phyloP scores from a whole-genome alignment of 2,888 invertebrate species.

The Drosophila diplacantha region DNA sequence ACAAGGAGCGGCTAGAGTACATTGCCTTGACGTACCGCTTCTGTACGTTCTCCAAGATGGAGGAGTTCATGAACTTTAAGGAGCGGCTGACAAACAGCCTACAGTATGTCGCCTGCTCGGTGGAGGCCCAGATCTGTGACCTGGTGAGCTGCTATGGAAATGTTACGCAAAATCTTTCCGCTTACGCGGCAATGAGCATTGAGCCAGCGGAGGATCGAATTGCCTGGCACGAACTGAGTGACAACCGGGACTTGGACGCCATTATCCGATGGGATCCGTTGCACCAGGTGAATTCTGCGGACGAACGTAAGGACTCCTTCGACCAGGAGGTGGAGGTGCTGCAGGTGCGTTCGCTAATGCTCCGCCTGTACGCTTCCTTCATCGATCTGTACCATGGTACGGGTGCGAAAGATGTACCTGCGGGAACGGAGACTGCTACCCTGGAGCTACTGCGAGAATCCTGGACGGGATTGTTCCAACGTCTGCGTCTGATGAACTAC shows the following conservation, averaged over 20 bases:
- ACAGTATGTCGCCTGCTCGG: slow-evolving; percentile 84
- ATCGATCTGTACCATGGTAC: slow-evolving; percentile 74
- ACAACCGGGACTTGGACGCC: slow-evolving; percentile 88
- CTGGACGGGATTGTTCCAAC: slow-evolving; percentile 75
- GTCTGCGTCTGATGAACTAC: slow-evolving; percentile 73
- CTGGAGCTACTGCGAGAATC: slow-evolving; percentile 71
- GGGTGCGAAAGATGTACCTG: slow-evolving; percentile 30
- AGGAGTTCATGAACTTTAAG: slow-evolving; percentile 92
- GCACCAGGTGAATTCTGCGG: slow-evolving; percentile 68
- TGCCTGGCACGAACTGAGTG: slow-evolving; percentile 81
- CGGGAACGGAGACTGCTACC: slow-evolving; percentile 59
- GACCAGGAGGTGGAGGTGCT: slow-evolving; percentile 76
- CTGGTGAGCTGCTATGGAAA: slow-evolving; percentile 79
- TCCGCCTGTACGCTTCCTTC: slow-evolving; percentile 75
- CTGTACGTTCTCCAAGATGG: slow-evolving; percentile 94
- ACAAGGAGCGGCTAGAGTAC: slow-evolving; percentile 94
- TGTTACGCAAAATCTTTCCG: slow-evolving; percentile 78
- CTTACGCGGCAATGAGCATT: slow-evolving; percentile 81
- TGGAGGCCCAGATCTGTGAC: slow-evolving; percentile 85
- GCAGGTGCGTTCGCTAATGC: slow-evolving; percentile 73
- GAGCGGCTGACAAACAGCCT: slow-evolving; percentile 89
- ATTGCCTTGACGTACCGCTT: slow-evolving; percentile 95
- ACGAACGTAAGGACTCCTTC: slow-evolving; percentile 74
- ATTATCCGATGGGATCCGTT: slow-evolving; percentile 85
- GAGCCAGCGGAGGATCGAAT: slow-evolving; percentile 81